phyloP scores from a whole-genome alignment of 2,113 vertebrate genomes.

The Mungos mungo region DNA sequence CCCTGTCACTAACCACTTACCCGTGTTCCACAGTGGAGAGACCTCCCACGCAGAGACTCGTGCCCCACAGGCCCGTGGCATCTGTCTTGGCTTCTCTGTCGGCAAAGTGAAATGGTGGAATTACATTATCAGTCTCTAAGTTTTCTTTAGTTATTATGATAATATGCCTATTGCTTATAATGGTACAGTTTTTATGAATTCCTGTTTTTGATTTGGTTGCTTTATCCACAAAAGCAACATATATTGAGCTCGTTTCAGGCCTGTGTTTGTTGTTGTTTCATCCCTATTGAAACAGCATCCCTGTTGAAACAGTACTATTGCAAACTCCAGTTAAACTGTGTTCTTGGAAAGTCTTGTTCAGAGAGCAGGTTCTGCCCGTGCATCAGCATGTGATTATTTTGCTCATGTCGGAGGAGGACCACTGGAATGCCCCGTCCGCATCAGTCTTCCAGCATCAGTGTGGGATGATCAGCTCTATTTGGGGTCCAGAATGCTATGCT shows the following conservation, averaged over 20 bases:
- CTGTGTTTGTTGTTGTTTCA: not conserved
- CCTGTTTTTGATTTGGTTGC: not conserved
- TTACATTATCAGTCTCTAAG: not conserved
- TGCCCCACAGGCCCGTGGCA: fast-evolving
- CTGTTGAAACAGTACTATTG: not conserved
- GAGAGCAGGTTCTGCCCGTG: not conserved
- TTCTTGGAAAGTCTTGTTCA: not conserved
- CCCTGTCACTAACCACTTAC: fast-evolving
- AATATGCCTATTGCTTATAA: not conserved
- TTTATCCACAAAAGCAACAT: not conserved
- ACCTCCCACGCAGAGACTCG: too few relatives aligned
- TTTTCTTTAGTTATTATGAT: not conserved
- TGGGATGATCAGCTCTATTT: not conserved
- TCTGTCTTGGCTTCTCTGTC: not conserved
- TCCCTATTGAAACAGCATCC: not conserved
- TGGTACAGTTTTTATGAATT: not conserved
- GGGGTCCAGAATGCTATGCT: not conserved
- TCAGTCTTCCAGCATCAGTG: not conserved
- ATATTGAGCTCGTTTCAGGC: not conserved
- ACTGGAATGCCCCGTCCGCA: not conserved
- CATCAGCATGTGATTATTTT: not conserved
- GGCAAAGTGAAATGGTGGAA: not conserved
- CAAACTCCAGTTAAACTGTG: not conserved
- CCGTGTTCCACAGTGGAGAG: too few relatives aligned
- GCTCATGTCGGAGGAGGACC: not conserved